Percentiles rank a stretch among this genome's conserved stretches.
These are phyloP conservation scores for Lycodopsis pacificus DNA, from an alignment of 2,797 vertebrate species.

Conservation along the genomic window DNA sequence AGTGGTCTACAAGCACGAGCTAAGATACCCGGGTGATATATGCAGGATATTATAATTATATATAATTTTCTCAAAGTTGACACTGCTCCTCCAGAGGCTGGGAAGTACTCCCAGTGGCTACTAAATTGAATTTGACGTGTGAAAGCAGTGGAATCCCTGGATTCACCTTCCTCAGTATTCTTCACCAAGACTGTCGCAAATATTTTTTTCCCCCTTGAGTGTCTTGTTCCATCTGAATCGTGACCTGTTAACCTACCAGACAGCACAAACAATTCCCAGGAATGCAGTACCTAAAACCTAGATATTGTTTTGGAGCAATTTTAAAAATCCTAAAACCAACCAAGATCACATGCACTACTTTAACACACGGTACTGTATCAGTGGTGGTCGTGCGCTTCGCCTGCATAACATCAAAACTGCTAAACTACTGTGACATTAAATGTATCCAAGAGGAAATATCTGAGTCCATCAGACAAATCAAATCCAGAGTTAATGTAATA, in stretches of 20 bases:
- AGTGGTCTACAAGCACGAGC: background rate
- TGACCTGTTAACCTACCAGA: background rate
- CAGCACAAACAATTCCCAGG: background rate
- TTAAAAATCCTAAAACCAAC: conserved; percentile 1
- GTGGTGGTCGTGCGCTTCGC: background rate
- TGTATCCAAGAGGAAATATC: conserved; percentile 76
- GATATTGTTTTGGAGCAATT: conserved; percentile 3
- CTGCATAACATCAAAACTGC: conserved; percentile 63
- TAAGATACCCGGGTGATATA: background rate
- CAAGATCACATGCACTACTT: background rate
- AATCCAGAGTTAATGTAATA: conserved; percentile 80
- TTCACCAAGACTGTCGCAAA: background rate
- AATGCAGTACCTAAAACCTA: conserved; percentile 8
- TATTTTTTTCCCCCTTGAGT: background rate
- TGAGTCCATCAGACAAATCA: conserved; percentile 76
- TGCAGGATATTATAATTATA: background rate
- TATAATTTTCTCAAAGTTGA: conserved; percentile 14
- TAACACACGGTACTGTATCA: background rate
- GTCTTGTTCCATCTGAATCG: background rate
- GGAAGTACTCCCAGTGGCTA: background rate
- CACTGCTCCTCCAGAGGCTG: conserved; percentile 11
- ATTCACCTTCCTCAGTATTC: background rate
- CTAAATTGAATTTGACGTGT: conserved; percentile 15
- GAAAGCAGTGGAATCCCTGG: background rate
- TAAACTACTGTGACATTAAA: conserved; percentile 69